Evolutionary conservation across 2,113 vertebrate species (phyloP), one percentile per base, ranked within the genome.

Genomic region (Centropus unirufus): DNA sequence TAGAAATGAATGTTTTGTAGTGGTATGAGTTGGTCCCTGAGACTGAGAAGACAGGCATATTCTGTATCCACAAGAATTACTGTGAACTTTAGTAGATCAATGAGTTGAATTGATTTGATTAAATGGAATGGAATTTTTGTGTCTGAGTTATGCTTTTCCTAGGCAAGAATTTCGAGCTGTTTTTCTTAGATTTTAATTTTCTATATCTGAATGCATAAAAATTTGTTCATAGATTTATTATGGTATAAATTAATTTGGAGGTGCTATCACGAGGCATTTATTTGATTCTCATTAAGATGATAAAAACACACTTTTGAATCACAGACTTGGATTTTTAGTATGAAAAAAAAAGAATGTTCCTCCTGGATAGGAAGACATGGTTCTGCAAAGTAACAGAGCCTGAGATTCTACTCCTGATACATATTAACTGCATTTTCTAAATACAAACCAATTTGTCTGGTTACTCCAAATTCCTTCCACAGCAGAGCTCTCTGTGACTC

Each of bases 391-490:
- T 74, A 77, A 83, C 54, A 39, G 55, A 94, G 63, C 72, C 59
- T 77, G 47, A 74, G 69, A 83, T 90, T 94, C 73, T 86, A 70
- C 68, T 96, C 90, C 59, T 92, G 61, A 62, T 90, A 86, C 64
- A 75, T 74, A 89, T 92, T 94, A 85, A 83, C 74, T 92, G 73
- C 39, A 51, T 89, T 96, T 96, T 92, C 46, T 88, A 75, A 90
- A 49, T 85, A 77, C 47, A 72, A 95, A 84, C 16, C 29, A 19
- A 78, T 95, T 44, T 91, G 47, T 81, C 30, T 86, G 85, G 80
- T 91, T 94, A 78, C 64, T 80, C 49, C 68, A 79, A 82, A 90
- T 83, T 96, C 42, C 52, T 96, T 92, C 87, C 75, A 72, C 76
- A 69, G 55, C 32, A 67, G 68, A 77, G 59, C 54, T 62, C 74